Conservation (phyloP, 1,140 invertebrate genomes). For the Drosophila arawakana region DNA sequence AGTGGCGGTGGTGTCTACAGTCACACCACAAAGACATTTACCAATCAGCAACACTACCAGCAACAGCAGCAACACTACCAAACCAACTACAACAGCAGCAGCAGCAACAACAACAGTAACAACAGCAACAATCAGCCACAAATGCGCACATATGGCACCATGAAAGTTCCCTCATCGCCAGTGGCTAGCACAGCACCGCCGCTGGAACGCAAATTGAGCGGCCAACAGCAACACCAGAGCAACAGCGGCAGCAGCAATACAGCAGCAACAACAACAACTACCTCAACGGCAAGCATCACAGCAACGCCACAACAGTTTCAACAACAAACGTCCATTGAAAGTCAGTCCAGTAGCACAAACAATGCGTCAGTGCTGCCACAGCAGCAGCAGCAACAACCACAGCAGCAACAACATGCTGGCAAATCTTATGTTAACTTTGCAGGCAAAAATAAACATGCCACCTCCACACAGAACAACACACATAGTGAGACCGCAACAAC, state of each 20-base stretch:
- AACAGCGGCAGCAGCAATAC: constrained; percentile 20
- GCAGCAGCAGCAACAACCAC: constrained; percentile 39
- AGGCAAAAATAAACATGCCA: constrained; percentile 36
- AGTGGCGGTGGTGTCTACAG: constrained; percentile 34
- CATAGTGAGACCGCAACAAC: too few relatives aligned
- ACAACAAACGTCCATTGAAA: constrained; percentile 56
- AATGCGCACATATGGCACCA: constrained; percentile 75
- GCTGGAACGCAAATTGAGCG: constrained; percentile 68
- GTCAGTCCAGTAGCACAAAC: constrained; percentile 53
- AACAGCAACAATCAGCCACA: constrained; percentile 62
- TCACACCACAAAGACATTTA: constrained; percentile 58
- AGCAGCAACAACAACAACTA: constrained; percentile 60
- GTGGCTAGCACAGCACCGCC: constrained; percentile 66
- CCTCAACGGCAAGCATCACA: constrained; percentile 79
- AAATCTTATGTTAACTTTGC: constrained; percentile 51
- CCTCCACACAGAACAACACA: background rate
- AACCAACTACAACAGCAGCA: constrained; percentile 46
- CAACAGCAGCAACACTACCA: constrained; percentile 67
- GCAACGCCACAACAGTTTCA: constrained; percentile 77
- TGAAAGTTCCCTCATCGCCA: constrained; percentile 80
- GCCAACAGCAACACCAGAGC: constrained; percentile 30
- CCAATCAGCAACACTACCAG: constrained; percentile 62
- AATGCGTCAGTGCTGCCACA: constrained; percentile 41
- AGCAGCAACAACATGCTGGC: constrained; percentile 38
- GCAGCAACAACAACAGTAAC: constrained; percentile 45